These are phyloP conservation scores for Dryocosmus kuriphilus DNA, from an alignment of 2,888 invertebrate species.

Conservation along the genomic window DNA sequence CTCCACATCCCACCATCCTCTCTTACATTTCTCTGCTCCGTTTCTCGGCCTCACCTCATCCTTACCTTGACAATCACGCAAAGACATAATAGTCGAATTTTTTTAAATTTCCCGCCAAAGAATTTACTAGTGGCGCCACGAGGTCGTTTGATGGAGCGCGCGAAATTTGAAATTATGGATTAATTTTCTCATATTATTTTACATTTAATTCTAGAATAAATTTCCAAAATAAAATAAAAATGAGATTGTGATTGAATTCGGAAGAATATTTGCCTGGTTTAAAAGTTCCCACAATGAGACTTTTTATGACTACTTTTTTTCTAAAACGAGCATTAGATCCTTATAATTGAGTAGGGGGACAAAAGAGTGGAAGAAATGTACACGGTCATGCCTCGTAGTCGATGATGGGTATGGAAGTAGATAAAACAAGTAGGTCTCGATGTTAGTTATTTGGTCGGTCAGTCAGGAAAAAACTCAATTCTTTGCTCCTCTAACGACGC, in stretches of 20 bases:
- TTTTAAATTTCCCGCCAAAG: too few species aligned
- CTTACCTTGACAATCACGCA: too few species aligned
- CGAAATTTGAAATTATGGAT: too few species aligned
- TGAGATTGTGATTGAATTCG: neutral
- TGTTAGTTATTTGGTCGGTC: slow-evolving; percentile 63
- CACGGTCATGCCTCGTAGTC: neutral
- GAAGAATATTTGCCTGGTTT: neutral
- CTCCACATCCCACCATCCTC: too few species aligned
- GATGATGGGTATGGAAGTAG: slow-evolving; percentile 39
- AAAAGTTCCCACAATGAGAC: neutral
- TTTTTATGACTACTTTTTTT: neutral
- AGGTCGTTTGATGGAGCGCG: too few species aligned
- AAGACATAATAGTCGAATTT: too few species aligned
- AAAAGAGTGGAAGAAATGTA: slow-evolving; percentile 10
- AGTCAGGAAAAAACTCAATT: slow-evolving; percentile 58
- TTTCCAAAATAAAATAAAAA: too few species aligned
- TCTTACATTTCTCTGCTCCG: too few species aligned
- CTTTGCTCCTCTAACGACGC: slow-evolving; percentile 28
- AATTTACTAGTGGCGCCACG: too few species aligned
- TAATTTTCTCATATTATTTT: too few species aligned
- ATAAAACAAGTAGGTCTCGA: slow-evolving; percentile 56
- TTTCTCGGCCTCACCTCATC: too few species aligned
- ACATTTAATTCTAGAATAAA: too few species aligned
- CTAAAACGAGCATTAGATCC: neutral
- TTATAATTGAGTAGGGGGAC: slow-evolving; percentile 18